These are phyloP conservation scores for Paramormyrops kingsleyae DNA, from an alignment of 2,113 vertebrate species.

Conservation along the genomic window DNA sequence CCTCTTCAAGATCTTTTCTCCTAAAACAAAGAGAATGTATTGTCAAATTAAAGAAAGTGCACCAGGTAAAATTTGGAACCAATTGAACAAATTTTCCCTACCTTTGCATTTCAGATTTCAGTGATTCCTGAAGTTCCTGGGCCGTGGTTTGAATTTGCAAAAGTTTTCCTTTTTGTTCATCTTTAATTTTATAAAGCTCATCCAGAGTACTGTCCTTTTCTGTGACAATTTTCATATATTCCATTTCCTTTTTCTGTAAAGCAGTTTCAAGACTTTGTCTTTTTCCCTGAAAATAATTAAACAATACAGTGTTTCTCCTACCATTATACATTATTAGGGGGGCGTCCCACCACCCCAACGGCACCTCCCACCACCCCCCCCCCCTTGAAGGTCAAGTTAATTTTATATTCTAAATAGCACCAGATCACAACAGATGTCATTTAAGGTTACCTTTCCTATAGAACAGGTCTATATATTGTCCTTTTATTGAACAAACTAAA, in stretches of 20 bases:
- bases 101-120: conserved; percentile 67
- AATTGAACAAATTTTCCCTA: conserved; percentile 37
- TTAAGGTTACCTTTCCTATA: too few species aligned
- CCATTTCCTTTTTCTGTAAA: conserved; percentile 57
- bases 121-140: conserved; percentile 57
- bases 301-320: conserved; percentile 11
- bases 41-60: not conserved
- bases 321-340: too few species aligned
- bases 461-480: too few species aligned
- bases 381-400: too few species aligned
- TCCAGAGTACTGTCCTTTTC: conserved; percentile 65
- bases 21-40: conserved; percentile 35
- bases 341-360: too few species aligned
- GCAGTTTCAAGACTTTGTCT: conserved; percentile 52
- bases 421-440: too few species aligned
- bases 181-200: conserved; percentile 60
- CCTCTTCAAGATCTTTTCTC: conserved; percentile 43
- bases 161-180: conserved; percentile 54
- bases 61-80: not conserved
- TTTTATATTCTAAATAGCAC: too few species aligned
- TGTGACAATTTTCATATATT: conserved; percentile 55
- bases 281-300: conserved; percentile 52
- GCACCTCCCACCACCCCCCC: too few species aligned
- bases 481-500: too few species aligned
- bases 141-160: conserved; percentile 54